A percentile compares a stretch with the other conserved stretches of the same genome.
phyloP scores from a whole-genome alignment of 1,140 invertebrate genomes.

The Drosophila parvula region DNA sequence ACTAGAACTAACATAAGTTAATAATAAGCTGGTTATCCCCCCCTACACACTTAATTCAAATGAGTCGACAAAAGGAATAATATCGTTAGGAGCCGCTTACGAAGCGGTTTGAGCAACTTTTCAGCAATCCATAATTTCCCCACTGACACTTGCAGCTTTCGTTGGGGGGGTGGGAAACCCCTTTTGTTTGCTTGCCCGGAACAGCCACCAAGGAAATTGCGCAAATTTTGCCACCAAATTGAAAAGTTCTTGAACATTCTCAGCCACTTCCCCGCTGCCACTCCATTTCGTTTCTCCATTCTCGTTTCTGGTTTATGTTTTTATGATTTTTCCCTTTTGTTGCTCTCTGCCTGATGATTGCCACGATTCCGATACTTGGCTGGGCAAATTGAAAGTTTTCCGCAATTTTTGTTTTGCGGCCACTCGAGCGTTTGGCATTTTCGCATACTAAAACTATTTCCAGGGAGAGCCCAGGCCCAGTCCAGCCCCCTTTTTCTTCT shows the following conservation, averaged over 20 bases:
- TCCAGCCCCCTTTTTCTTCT: background rate
- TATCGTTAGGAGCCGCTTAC: slow-evolving; percentile 5
- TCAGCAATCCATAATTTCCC: slow-evolving; percentile 68
- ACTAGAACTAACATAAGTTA: background rate
- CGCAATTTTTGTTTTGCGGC: slow-evolving; percentile 52
- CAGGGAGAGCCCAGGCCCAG: slow-evolving; percentile 7
- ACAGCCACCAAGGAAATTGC: slow-evolving; percentile 54
- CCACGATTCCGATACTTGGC: slow-evolving; percentile 66
- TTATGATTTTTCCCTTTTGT: slow-evolving; percentile 59
- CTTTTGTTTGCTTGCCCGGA: slow-evolving; percentile 3
- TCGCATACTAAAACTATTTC: slow-evolving; percentile 63
- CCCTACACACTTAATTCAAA: slow-evolving; percentile 4
- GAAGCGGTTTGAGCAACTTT: slow-evolving; percentile 42
- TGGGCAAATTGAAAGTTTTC: slow-evolving; percentile 69
- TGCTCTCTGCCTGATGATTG: slow-evolving; percentile 43
- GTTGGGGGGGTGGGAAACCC: background rate
- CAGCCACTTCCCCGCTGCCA: slow-evolving; percentile 25
- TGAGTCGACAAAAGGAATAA: slow-evolving; percentile 1
- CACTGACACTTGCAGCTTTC: slow-evolving; percentile 48
- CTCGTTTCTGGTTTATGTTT: slow-evolving; percentile 55
- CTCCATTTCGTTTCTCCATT: slow-evolving; percentile 33
- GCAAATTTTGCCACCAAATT: slow-evolving; percentile 73
- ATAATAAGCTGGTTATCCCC: background rate
- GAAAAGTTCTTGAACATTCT: slow-evolving; percentile 67
- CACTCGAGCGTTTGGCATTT: slow-evolving; percentile 52